Evolutionary conservation across 2,797 vertebrate genomes (phyloP), one percentile per base, ranked within the genome.

Genomic region (Phalloptychus januarius): DNA sequence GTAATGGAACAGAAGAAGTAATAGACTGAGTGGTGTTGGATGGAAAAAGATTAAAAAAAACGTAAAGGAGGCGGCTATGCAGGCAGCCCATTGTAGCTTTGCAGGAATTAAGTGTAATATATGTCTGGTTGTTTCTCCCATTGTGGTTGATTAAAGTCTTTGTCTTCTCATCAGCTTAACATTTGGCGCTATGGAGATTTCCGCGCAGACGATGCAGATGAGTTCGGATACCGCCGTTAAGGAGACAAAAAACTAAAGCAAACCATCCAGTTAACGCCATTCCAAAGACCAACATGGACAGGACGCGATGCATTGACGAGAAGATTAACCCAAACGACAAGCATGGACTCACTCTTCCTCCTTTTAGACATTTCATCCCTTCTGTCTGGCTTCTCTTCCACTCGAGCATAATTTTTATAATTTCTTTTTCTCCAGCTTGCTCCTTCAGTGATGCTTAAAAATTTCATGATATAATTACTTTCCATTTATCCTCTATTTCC

Each of bases 131-230:
- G 28, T 84, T 84, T 81, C 70, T 85, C 71, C 75, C 81, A 83
- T 70, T 48, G 61, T 28, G 54, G 38, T 12, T 79, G 67, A 71
- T 65, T 83, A 75, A 83, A 82, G 72, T 80, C 54, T 85, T n/a
- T 69, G 6, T 86, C 61, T 72, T 73, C 48, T 79, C 87, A 79
- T 69, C 87, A 96, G 98, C 95, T 99, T 91, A 99, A 99, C 95
- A 96, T 99, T 82, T 99, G 98, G 97, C 97, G 97, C 83, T 99
- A 99, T 0, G 97, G 98, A 75, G 98, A 99, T 89, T 99, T 99
- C 95, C 96, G 97, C 0, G 97, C 97, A 0, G 98, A 99, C 1
- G 98, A 99, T 0, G 98, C 98, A 0, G 98, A 97, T 13, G 98
- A 99, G 91, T 99, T 99, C 25, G 98, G 98, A 79, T 99, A 97